Percentiles rank a stretch among this genome's conserved stretches.
Evolutionary conservation across 2,113 vertebrate genomes (phyloP).

Genomic region (Butorides virescens): DNA sequence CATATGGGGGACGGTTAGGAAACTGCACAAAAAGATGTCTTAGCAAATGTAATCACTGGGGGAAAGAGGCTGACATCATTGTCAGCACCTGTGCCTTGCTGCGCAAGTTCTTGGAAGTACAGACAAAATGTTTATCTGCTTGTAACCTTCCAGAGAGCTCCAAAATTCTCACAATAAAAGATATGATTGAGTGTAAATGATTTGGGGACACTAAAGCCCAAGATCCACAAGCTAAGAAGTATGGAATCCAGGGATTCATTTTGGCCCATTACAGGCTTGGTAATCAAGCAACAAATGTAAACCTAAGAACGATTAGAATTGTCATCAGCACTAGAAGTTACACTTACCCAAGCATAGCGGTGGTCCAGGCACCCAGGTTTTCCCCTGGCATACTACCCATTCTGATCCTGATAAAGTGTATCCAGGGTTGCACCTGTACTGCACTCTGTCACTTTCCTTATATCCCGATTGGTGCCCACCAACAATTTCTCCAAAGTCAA

Average conservation of each 20-base stretch:
- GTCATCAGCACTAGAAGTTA: not conserved
- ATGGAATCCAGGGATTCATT: not conserved
- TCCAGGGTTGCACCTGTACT: not conserved
- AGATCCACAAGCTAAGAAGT: not conserved
- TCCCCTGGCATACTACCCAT: not conserved
- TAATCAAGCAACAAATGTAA: not conserved
- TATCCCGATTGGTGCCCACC: not conserved
- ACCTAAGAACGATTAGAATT: not conserved
- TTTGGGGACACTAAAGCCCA: not conserved
- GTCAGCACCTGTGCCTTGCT: not conserved
- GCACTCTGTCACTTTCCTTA: not conserved
- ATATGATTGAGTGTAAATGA: not conserved
- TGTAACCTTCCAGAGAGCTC: not conserved
- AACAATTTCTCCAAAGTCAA: not conserved
- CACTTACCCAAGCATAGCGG: slow-evolving; percentile 2
- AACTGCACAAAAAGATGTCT: not conserved
- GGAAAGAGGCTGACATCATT: not conserved
- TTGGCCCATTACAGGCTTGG: not conserved
- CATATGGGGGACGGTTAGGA: no score
- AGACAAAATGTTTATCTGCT: not conserved
- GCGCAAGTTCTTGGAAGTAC: not conserved
- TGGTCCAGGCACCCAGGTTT: not conserved
- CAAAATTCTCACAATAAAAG: not conserved
- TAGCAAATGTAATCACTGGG: not conserved
- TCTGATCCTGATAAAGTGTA: not conserved